Base-by-base conservation (phyloP, 1,140 invertebrate genomes). In the Dinothrombium tinctorium region DNA sequence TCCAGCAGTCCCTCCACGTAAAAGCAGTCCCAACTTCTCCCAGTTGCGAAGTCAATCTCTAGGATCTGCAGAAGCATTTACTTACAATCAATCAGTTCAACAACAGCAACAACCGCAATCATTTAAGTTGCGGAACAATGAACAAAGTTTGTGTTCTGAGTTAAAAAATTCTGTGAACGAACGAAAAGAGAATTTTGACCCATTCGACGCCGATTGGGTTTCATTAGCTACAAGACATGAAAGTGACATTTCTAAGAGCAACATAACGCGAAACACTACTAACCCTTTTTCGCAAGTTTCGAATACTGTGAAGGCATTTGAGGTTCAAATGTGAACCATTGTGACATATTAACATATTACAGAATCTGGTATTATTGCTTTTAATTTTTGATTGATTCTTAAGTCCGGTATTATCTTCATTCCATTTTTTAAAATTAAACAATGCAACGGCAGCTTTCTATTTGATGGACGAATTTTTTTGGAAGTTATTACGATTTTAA, bases 131-230 rank as follows among this genome's bases (percentile, higher is more conserved):
- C 38, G 23, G 33, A 9, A 33, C 43, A 42, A 41, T 33, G 45
- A 43, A 45, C 31, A 42, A 20, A 44, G 24, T 42, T 43, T 20
- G 43, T 46, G 3, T 8, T 42, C n/a, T 31, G 42, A n/a, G 31
- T 54, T 6, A 56, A 54, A 8, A 55, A 60, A 46, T 51, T 46
- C 45, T 47, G 24, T 48, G 53, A 17, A 40, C 50, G 12, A 25
- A 33, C 26, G 15, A 9, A 35, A 36, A 40, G 39, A 29, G 12
- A 9, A 29, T 19, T 32, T 42, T 6, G 79, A 86, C 62, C 79
- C 79, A 0, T 83, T 83, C 53, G 76, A 83, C 56, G 76, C 76
- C 5, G 79, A 81, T 51, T 83, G 80, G 79, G 76, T 73, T 2
- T 72, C 72, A 19, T 55, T 63, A 32, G 56, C 58, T 25, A 53